Percentiles rank a stretch among this genome's conserved stretches.
phyloP scores from a whole-genome alignment of 1,140 invertebrate genomes.

The Tetramorium alpestre region DNA sequence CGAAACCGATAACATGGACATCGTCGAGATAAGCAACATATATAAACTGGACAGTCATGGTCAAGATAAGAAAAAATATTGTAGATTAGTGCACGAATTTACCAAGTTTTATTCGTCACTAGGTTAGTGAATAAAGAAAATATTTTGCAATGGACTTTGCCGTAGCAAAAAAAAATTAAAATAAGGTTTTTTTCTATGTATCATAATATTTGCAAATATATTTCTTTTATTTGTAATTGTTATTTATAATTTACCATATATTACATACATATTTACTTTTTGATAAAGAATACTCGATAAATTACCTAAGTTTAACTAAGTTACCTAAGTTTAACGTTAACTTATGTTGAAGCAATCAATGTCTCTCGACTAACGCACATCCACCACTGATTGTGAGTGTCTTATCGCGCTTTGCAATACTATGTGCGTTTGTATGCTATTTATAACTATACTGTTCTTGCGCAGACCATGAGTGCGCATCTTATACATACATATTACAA shows the following conservation, averaged over 20 bases:
- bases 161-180: not conserved
- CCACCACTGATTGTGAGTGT: not conserved
- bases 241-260: not conserved
- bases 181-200: not conserved
- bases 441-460: not conserved
- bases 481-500: not conserved
- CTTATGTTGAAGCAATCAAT: not conserved
- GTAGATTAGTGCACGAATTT: not conserved
- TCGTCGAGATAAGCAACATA: not conserved
- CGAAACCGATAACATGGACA: not conserved
- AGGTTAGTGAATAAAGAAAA: not conserved
- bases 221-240: not conserved
- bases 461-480: not conserved
- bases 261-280: conserved; percentile 11
- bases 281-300: not conserved
- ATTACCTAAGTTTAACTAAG: not conserved
- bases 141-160: not conserved
- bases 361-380: not conserved
- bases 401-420: not conserved
- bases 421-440: not conserved
- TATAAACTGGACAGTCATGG: not conserved
- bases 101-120: not conserved
- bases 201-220: not conserved
- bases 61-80: not conserved
- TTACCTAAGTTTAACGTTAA: not conserved